Percentiles rank a stretch among this genome's conserved stretches.
phyloP scores from a whole-genome alignment of 1,140 invertebrate species.

The Solen grandis region DNA sequence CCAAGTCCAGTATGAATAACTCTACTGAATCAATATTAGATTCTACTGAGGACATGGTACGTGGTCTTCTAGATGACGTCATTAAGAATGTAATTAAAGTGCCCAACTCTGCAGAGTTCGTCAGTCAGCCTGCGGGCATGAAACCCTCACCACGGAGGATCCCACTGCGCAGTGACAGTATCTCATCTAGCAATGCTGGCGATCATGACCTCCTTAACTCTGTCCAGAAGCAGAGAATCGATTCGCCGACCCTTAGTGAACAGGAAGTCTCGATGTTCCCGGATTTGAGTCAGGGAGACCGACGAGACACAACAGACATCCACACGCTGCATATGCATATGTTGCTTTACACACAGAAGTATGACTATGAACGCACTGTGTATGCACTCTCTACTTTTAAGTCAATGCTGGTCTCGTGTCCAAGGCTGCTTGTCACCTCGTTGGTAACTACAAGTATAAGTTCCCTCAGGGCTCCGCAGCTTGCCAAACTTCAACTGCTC shows the following conservation, averaged over 20 bases:
- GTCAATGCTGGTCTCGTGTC: constrained; percentile 88
- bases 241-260: constrained; percentile 73
- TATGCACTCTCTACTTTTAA: constrained; percentile 90
- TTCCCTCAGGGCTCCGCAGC: constrained; percentile 80
- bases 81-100: not conserved
- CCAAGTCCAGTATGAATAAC: constrained; percentile 60
- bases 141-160: constrained; percentile 8
- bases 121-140: not conserved
- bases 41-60: not conserved
- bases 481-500: constrained; percentile 84
- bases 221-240: constrained; percentile 67
- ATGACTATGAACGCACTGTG: constrained; percentile 88
- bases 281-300: constrained; percentile 72
- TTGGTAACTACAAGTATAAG: constrained; percentile 87
- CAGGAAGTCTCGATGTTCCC: constrained; percentile 57
- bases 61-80: not conserved
- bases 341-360: constrained; percentile 90
- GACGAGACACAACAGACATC: constrained; percentile 80
- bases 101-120: not conserved
- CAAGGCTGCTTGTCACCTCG: constrained; percentile 87
- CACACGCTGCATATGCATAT: constrained; percentile 92
- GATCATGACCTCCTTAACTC: constrained; percentile 72
- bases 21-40: constrained; percentile 84
- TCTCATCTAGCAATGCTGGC: constrained; percentile 63
- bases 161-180: constrained; percentile 43